Evolutionary conservation across 2,797 vertebrate species (phyloP).

Genomic region (Rhynchotus rufescens): DNA sequence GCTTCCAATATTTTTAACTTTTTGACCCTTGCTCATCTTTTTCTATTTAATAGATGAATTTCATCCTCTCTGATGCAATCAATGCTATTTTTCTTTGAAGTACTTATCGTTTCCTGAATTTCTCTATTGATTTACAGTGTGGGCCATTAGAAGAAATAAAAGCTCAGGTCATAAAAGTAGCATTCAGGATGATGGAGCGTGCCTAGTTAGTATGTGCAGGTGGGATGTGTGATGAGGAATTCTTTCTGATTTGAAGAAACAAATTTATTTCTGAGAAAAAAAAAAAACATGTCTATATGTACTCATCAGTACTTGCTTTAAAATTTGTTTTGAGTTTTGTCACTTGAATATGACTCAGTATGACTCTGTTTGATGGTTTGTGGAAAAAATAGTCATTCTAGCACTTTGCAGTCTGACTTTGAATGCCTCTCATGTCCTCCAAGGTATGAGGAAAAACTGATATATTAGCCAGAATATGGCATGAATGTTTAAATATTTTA

Average conservation of each 20-base stretch:
- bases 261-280: not conserved
- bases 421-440: not conserved
- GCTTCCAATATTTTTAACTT: not conserved
- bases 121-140: not conserved
- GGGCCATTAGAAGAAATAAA: not conserved
- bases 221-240: not conserved
- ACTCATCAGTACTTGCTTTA: not conserved
- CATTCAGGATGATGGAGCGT: not conserved
- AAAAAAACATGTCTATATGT: not conserved
- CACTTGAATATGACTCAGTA: not conserved
- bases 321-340: not conserved
- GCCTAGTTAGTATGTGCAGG: not conserved
- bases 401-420: not conserved
- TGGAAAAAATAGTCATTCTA: not conserved
- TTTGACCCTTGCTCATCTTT: not conserved
- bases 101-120: not conserved
- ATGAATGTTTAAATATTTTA: not conserved
- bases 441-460: not conserved
- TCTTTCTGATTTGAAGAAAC: not conserved
- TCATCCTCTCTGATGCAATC: not conserved
- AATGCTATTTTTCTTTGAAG: not conserved
- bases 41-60: not conserved
- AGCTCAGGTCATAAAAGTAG: not conserved
- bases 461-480: not conserved
- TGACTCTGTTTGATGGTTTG: fast-evolving